Conservation (phyloP, 2,797 vertebrate genomes). For the Thamnophis elegans region DNA sequence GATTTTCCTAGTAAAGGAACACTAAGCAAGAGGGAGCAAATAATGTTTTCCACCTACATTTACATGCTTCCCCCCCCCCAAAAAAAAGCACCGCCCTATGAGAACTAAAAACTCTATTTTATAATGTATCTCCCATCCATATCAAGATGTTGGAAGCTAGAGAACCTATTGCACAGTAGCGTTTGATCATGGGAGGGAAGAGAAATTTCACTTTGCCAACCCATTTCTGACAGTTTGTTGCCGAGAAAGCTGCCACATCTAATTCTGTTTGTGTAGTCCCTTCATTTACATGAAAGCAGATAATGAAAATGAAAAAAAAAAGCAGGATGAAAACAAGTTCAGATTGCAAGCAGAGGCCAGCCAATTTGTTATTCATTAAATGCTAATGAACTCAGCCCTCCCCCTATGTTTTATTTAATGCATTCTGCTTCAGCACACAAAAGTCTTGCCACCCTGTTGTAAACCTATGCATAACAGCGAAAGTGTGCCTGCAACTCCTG, state of each 20-base stretch:
- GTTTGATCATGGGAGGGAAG: slow-evolving; percentile 38
- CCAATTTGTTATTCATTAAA: slow-evolving; percentile 77
- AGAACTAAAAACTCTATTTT: slow-evolving; percentile 23
- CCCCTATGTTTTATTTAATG: slow-evolving; percentile 69
- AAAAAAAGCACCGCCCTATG: not conserved
- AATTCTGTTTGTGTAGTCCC: slow-evolving; percentile 68
- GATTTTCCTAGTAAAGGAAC: not conserved
- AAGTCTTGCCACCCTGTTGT: slow-evolving; percentile 63
- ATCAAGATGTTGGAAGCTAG: slow-evolving; percentile 36
- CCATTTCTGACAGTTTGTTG: slow-evolving; percentile 58
- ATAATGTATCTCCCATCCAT: slow-evolving; percentile 29
- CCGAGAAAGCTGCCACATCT: slow-evolving; percentile 61
- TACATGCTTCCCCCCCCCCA: not conserved
- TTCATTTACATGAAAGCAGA: slow-evolving; percentile 73
- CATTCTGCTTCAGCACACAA: slow-evolving; percentile 65
- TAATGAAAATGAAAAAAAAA: slow-evolving; percentile 67
- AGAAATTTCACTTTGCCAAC: slow-evolving; percentile 59
- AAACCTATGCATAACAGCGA: slow-evolving; percentile 54
- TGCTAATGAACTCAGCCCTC: slow-evolving; percentile 69
- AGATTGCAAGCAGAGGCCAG: slow-evolving; percentile 64
- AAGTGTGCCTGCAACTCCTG: not conserved
- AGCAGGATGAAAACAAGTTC: slow-evolving; percentile 68
- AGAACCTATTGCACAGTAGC: slow-evolving; percentile 40
- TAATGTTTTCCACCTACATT: slow-evolving; percentile 19
- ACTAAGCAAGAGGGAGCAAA: not conserved